Evolutionary conservation across 2,888 invertebrate species (phyloP), one percentile per base, ranked within the genome.

Genomic region (Cheilosia scutellata): DNA sequence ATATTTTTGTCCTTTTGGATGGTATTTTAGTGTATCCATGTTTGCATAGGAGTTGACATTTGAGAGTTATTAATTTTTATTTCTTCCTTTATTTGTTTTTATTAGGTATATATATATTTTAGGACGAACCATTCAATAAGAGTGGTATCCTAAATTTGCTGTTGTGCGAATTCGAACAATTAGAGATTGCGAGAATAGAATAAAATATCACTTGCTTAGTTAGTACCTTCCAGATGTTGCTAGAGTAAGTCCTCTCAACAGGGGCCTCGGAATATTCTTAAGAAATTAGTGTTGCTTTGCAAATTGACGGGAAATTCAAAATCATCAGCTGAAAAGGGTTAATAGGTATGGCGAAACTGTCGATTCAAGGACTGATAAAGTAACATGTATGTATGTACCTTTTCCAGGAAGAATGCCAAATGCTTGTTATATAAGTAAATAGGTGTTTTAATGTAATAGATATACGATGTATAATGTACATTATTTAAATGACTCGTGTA

Each of bases 1-100:
- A 75, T 42, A 68, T 75, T 62, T 33, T 40, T 75, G 62, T 51
- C 65, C 63, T 51, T 27, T 11, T 49, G 27, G 5, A 55, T 42
- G 42, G 2, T 11, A 9, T 65, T 74, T 31, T 62, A 60, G 16
- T n/a, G 58, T 40, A 27, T 40, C 25, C 57, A 42, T 84, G 84
- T 84, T 84, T 84, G 49, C 70, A 76, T 84, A 62, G 80, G 80
- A 80, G 84, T 79, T 71, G 71, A 80, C 70, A 58, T 80, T 80
- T 80, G 80, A 76, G 84, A 80, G 84, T 79, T 84, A 84, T 84
- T 80, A 75, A 58, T 79, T 70, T 79, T 53, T 71, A 71, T 79
- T 75, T 58, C 37, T 51, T 68, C 75, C 65, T 79, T 53, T 71
- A 71, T 79, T 75, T 58, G 44, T 51, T 68, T 79, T 84, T 79